These are phyloP conservation scores for Agrotis segetum DNA, from an alignment of 2,888 invertebrate species.

Conservation along the genomic window DNA sequence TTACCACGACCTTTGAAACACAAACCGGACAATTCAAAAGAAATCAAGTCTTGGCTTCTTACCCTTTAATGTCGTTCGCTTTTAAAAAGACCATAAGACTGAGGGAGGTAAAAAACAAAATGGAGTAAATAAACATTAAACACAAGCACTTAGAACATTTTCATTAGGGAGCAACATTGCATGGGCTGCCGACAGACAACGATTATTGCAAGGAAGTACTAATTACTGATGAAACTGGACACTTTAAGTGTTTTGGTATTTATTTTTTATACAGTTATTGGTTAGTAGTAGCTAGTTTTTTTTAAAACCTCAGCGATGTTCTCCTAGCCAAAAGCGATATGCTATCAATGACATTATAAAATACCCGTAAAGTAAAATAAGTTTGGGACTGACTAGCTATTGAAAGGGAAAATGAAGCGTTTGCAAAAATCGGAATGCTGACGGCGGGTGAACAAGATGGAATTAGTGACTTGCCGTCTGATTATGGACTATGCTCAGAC, in stretches of 20 bases:
- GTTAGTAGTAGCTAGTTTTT: not conserved
- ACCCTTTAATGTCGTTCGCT: slow-evolving; percentile 71
- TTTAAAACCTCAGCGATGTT: not conserved
- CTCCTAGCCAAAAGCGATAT: too few species aligned
- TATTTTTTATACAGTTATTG: slow-evolving; percentile 31
- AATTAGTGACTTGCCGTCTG: too few species aligned
- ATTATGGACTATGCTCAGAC: too few species aligned
- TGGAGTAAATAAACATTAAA: slow-evolving; percentile 88
- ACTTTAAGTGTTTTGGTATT: slow-evolving; percentile 42
- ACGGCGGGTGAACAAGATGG: too few species aligned
- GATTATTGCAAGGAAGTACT: slow-evolving; percentile 87
- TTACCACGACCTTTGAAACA: slow-evolving; percentile 62
- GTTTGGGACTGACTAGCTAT: too few species aligned
- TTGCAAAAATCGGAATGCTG: too few species aligned
- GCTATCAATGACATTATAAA: too few species aligned
- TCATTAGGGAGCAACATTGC: slow-evolving; percentile 88
- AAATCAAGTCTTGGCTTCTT: slow-evolving; percentile 75
- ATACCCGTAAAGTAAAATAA: too few species aligned
- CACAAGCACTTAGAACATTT: slow-evolving; percentile 86
- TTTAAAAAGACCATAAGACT: slow-evolving; percentile 76
- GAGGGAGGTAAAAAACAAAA: slow-evolving; percentile 81
- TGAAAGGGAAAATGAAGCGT: too few species aligned
- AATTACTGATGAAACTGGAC: slow-evolving; percentile 76
- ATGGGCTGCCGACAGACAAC: slow-evolving; percentile 82
- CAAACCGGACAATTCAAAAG: slow-evolving; percentile 70